Conservation (phyloP, 2,888 invertebrate species). For the Biston betularia region DNA sequence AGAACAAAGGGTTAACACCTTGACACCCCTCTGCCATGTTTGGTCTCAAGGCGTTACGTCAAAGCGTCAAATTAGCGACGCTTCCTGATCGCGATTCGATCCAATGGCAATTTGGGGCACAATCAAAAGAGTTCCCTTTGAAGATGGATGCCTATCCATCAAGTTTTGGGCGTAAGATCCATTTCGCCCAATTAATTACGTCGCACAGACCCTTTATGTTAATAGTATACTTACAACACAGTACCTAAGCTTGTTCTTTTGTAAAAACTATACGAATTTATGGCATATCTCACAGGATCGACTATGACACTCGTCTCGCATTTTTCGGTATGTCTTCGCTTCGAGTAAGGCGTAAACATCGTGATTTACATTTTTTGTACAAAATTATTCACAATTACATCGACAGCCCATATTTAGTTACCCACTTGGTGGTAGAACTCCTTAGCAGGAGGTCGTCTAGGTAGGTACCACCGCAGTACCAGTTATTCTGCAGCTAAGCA, state of each 20-base stretch:
- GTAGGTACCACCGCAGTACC: too few species aligned
- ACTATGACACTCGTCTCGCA: too few species aligned
- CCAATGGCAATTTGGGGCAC: constrained; percentile 35
- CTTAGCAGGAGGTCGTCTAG: too few species aligned
- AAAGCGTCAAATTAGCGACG: constrained; percentile 28
- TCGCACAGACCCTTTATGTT: constrained; percentile 32
- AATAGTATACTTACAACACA: constrained; percentile 11
- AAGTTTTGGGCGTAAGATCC: constrained; percentile 40
- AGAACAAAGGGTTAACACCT: not conserved
- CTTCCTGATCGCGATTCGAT: constrained; percentile 18
- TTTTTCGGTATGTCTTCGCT: too few species aligned
- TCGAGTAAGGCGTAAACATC: too few species aligned
- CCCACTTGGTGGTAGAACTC: too few species aligned
- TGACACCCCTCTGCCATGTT: not conserved
- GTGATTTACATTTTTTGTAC: too few species aligned
- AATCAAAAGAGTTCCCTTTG: constrained; percentile 42
- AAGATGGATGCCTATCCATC: constrained; percentile 45
- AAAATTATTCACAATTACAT: too few species aligned
- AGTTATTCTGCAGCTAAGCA: too few species aligned
- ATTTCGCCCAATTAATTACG: constrained; percentile 47
- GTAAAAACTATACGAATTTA: too few species aligned
- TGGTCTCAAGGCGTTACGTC: constrained; percentile 18
- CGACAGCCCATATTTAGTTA: too few species aligned
- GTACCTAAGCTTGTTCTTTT: constrained; percentile 4
- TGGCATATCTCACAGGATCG: too few species aligned